These are phyloP conservation scores for Philopedon plagiatum DNA, from an alignment of 2,888 invertebrate genomes.

Conservation along the genomic window DNA sequence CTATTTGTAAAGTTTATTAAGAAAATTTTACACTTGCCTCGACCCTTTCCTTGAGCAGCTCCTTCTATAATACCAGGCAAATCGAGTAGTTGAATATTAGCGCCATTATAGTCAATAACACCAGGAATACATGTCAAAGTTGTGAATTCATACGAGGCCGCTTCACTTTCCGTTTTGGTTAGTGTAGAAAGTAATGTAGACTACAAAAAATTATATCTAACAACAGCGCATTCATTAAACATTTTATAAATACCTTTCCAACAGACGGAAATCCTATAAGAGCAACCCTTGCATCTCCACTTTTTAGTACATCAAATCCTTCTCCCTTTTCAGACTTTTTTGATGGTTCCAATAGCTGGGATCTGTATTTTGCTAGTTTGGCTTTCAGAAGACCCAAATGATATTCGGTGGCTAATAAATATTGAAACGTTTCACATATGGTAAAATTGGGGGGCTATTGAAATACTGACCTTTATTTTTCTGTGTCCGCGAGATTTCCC, in stretches of 20 bases:
- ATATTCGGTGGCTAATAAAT: constrained; percentile 92
- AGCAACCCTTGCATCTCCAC: constrained; percentile 98
- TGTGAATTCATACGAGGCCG: constrained; percentile 98
- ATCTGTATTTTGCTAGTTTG: constrained; percentile 94
- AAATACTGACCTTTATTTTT: constrained; percentile 93
- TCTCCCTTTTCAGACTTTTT: constrained; percentile 96
- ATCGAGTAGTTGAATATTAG: constrained; percentile 98
- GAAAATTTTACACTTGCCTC: constrained; percentile 66
- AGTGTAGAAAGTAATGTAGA: constrained; percentile 96
- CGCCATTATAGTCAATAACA: constrained; percentile 98
- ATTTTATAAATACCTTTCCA: constrained; percentile 85
- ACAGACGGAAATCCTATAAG: constrained; percentile 99
- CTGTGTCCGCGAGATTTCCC: constrained; percentile 97
- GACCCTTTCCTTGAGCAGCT: constrained; percentile 83
- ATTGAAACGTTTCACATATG: neutral
- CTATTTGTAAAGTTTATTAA: neutral
- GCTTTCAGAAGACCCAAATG: constrained; percentile 98
- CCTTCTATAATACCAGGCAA: constrained; percentile 99
- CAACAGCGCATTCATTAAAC: no score
- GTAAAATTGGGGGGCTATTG: neutral
- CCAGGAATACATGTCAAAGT: constrained; percentile 99
- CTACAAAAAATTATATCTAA: constrained; percentile 66
- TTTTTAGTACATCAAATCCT: constrained; percentile 99
- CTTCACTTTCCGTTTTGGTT: constrained; percentile 97
- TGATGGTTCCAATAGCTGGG: constrained; percentile 93